Evolutionary conservation across 2,888 invertebrate genomes (phyloP), one percentile per base, ranked within the genome.

Genomic region (Pyrocoelia pectoralis): DNA sequence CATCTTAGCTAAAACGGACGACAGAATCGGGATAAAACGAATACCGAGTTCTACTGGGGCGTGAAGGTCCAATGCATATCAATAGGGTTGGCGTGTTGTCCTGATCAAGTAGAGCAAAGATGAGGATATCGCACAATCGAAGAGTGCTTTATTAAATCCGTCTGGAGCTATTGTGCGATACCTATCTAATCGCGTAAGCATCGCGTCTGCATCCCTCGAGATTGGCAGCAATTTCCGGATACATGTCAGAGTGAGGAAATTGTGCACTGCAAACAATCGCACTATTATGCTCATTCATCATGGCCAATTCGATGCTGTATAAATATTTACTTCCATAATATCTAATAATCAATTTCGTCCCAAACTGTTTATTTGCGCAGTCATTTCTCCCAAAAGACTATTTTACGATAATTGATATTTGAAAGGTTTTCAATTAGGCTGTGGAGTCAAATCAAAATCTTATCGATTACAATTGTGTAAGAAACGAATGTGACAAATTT

Each of bases 221-320:
- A 80, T 80, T 80, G 81, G 80, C 81, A 80, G 80, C 81, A 81
- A 81, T 82, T 81, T 82, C 82, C 82, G 79, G 79, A 77, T 78
- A 80, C 81, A 80, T 77, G 80, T 81, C 80, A 80, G 76, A 75
- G 74, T 71, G 74, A 78, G 80, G 79, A 79, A 80, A 80, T 80
- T 80, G 79, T 77, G 76, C 79, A 78, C 75, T 78, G 77, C 80
- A 80, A 80, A 80, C 79, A 79, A 74, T 78, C 75, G 72, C 52
- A 63, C 76, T 73, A 76, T 77, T 79, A 77, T 76, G 74, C 71
- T 72, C 75, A 77, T 77, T 77, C 74, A 75, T 77, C 77, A 77
- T 71, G 56, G 69, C 67, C 72, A 65, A 50, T 66, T 66, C 62
- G 60, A 61, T 61, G 62, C 67, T 64, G 65, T 56, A 53, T 54